Evolutionary conservation across 1,140 invertebrate species (phyloP).

Genomic region (Zaprionus africanus): DNA sequence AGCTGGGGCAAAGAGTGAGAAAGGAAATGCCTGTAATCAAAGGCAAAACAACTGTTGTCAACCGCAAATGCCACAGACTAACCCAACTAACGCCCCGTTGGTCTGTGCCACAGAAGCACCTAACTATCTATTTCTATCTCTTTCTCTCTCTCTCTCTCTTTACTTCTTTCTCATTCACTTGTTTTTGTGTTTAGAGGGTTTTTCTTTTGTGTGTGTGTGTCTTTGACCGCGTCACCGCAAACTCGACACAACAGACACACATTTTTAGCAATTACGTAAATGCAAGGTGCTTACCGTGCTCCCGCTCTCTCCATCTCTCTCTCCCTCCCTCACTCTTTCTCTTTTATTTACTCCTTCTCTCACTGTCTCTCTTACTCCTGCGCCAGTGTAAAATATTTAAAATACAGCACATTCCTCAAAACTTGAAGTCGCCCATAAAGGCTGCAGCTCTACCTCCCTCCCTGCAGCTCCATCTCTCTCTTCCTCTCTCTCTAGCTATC

Average conservation of each 20-base stretch:
- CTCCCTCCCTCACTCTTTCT: neutral
- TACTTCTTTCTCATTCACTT: neutral
- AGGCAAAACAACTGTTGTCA: conserved; percentile 38
- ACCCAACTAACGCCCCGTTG: conserved; percentile 18
- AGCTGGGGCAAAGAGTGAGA: neutral
- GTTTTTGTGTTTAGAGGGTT: neutral
- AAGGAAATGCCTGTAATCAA: neutral
- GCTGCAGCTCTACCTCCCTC: neutral
- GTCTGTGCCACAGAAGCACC: neutral
- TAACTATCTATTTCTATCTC: neutral
- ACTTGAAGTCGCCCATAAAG: neutral
- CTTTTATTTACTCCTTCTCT: neutral
- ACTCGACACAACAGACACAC: conserved; percentile 34
- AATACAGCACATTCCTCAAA: conserved; percentile 1
- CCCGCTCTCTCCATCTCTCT: neutral
- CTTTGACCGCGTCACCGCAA: conserved; percentile 44
- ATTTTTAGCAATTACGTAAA: conserved; percentile 50
- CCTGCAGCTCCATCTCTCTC: neutral
- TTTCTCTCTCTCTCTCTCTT: neutral
- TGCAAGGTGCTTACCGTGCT: conserved; percentile 26
- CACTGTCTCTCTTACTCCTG: neutral
- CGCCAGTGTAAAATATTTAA: neutral
- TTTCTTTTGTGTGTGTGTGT: neutral
- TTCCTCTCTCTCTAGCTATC: neutral
- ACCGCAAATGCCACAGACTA: conserved; percentile 43